These are phyloP conservation scores for Meghimatium bilineatum DNA, from an alignment of 2,888 invertebrate species.

Conservation along the genomic window DNA sequence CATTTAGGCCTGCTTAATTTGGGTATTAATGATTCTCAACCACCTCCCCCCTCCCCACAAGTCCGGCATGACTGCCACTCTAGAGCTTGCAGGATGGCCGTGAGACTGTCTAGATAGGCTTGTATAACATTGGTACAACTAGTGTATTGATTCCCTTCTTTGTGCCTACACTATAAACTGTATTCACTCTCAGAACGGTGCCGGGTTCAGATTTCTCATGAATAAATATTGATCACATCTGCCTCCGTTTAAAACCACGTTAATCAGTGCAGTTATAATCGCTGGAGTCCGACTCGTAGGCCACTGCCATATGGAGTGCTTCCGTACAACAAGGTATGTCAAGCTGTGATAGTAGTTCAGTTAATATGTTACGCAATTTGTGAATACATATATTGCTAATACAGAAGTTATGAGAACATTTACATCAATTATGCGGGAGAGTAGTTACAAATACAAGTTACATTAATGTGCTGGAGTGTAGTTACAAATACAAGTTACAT, in stretches of 20 bases:
- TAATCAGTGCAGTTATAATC: constrained; percentile 23
- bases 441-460: too few species aligned
- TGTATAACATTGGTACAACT: constrained; percentile 13
- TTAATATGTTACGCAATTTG: too few species aligned
- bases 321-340: neutral
- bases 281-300: neutral
- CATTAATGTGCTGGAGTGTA: too few species aligned
- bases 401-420: too few species aligned
- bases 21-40: neutral
- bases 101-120: constrained; percentile 10
- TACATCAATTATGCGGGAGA: too few species aligned
- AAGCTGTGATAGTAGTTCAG: too few species aligned
- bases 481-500: too few species aligned
- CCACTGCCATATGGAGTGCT: neutral
- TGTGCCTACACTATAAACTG: constrained; percentile 29
- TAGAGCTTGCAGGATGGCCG: neutral
- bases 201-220: constrained; percentile 40
- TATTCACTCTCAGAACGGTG: constrained; percentile 29
- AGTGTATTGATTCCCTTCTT: constrained; percentile 26
- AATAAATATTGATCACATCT: constrained; percentile 34
- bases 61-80: neutral
- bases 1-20: neutral
- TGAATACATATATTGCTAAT: too few species aligned
- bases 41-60: neutral
- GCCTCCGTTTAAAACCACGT: constrained; percentile 32